A percentile compares a stretch with the other conserved stretches of the same genome.
Evolutionary conservation across 2,113 vertebrate species (phyloP).

Genomic region (Tympanuchus pallidicinctus): DNA sequence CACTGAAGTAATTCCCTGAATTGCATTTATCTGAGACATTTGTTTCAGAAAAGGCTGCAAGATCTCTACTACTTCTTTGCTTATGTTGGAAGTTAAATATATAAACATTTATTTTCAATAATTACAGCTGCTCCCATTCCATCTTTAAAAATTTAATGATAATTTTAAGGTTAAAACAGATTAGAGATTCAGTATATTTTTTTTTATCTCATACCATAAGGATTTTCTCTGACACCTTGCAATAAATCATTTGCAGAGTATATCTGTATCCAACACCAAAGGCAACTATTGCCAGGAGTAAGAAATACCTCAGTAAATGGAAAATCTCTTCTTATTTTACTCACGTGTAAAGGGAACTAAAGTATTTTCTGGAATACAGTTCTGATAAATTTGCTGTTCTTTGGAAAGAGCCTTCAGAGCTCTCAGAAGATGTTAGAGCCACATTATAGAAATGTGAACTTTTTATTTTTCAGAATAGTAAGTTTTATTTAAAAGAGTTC

Average conservation of each 20-base stretch:
- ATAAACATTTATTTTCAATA: neutral
- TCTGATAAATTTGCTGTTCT: neutral
- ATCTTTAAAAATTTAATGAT: neutral
- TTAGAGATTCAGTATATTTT: neutral
- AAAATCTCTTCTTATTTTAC: constrained; percentile 7
- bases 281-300: neutral
- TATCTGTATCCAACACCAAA: neutral
- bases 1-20: neutral
- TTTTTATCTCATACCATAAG: neutral
- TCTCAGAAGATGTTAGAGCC: neutral
- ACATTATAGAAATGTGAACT: neutral
- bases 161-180: constrained; percentile 17
- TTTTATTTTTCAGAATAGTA: constrained; percentile 20
- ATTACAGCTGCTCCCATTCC: neutral
- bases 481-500: neutral
- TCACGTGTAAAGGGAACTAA: neutral
- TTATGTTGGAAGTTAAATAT: neutral
- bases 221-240: neutral
- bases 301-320: constrained; percentile 18
- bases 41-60: neutral
- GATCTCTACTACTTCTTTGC: neutral
- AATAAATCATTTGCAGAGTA: constrained; percentile 31
- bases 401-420: neutral
- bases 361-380: neutral
- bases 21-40: neutral